Percentiles rank a stretch among this genome's conserved stretches.
phyloP scores from a whole-genome alignment of 2,113 vertebrate species.

The Periophthalmodon schlosseri region DNA sequence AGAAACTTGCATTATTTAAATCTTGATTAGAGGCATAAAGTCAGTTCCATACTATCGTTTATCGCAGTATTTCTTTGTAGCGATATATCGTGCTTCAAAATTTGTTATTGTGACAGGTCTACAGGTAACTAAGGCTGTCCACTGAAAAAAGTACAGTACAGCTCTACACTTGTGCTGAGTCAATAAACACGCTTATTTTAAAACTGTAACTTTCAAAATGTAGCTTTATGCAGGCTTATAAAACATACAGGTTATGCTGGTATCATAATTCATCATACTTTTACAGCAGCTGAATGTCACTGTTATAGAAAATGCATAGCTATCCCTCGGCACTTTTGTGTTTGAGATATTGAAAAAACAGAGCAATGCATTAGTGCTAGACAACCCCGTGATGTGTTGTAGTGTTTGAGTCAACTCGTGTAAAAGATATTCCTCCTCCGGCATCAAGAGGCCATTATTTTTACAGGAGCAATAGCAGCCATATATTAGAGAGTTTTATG shows the following conservation, averaged over 20 bases:
- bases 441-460: not conserved
- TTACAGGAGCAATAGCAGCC: constrained; percentile 5
- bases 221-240: not conserved
- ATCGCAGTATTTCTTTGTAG: too few species aligned
- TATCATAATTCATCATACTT: not conserved
- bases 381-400: not conserved
- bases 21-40: too few species aligned
- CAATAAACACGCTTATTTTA: too few species aligned
- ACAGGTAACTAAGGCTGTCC: too few species aligned
- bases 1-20: too few species aligned
- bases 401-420: not conserved
- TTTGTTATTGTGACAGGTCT: too few species aligned
- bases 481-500: not conserved
- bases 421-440: not conserved
- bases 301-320: not conserved
- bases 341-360: not conserved
- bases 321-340: not conserved
- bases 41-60: too few species aligned
- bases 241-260: not conserved
- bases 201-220: too few species aligned
- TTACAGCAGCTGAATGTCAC: not conserved
- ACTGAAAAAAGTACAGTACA: too few species aligned
- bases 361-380: not conserved
- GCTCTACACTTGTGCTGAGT: too few species aligned
- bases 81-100: too few species aligned